Conservation (phyloP, 2,888 invertebrate genomes). For the Volucella bombylans region DNA sequence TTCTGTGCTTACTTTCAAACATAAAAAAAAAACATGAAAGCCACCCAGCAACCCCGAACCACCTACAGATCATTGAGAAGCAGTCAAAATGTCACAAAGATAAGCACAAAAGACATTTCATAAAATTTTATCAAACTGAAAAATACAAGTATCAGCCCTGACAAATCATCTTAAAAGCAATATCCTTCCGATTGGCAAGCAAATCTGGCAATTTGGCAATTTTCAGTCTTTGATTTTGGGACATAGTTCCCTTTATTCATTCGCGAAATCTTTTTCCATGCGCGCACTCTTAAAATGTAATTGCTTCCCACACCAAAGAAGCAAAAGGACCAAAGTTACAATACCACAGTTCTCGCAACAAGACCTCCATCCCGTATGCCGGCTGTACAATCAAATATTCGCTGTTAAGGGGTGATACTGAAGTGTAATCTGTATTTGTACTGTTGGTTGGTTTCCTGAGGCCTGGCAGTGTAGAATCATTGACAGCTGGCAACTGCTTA, state of each 20-base stretch:
- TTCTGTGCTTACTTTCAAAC: too few species aligned
- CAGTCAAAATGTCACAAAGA: neutral
- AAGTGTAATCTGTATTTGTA: slow-evolving; percentile 5
- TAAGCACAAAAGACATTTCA: neutral
- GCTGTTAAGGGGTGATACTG: neutral
- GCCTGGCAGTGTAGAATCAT: neutral
- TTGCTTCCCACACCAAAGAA: slow-evolving; percentile 50
- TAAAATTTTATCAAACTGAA: slow-evolving; percentile 19
- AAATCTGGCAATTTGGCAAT: neutral
- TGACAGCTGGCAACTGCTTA: slow-evolving; percentile 1
- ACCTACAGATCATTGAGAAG: too few species aligned
- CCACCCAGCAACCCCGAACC: too few species aligned
- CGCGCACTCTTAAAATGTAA: slow-evolving; percentile 51
- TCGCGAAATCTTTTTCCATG: slow-evolving; percentile 9
- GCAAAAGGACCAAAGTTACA: slow-evolving; percentile 14
- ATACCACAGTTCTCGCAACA: slow-evolving; percentile 15
- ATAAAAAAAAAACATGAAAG: too few species aligned
- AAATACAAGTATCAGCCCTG: neutral
- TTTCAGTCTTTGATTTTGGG: neutral
- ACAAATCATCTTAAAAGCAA: slow-evolving; percentile 21
- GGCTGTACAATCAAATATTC: slow-evolving; percentile 29
- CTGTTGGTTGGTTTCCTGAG: slow-evolving; percentile 3
- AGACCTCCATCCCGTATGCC: too few species aligned
- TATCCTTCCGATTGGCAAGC: neutral
- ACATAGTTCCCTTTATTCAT: neutral